These are phyloP conservation scores for Oedothorax gibbosus DNA, from an alignment of 1,140 invertebrate genomes.

Conservation along the genomic window DNA sequence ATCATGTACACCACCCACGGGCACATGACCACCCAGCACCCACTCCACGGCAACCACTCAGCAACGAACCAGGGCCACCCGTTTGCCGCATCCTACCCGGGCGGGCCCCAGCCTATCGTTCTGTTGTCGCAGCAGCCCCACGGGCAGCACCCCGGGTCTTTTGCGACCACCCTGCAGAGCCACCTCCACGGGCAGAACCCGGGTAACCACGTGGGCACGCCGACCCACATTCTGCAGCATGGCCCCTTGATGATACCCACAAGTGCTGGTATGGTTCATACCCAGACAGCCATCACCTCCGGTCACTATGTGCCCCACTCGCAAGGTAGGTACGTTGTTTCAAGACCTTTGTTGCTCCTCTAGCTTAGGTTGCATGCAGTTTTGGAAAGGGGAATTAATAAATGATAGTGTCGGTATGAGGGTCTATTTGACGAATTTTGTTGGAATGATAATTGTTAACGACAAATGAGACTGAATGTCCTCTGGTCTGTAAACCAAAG, in stretches of 20 bases:
- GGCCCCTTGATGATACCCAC: constrained; percentile 50
- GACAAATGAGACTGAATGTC: no score
- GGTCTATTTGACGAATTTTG: no score
- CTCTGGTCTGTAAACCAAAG: no score
- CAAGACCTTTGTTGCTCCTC: neutral
- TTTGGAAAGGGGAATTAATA: no score
- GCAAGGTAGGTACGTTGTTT: constrained; percentile 45
- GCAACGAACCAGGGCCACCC: constrained; percentile 41
- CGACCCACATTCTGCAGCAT: constrained; percentile 46
- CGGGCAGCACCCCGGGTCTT: constrained; percentile 33
- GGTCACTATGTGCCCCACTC: constrained; percentile 54
- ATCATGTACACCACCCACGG: constrained; percentile 50
- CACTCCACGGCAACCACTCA: constrained; percentile 33
- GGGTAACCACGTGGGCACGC: constrained; percentile 51
- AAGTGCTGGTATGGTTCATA: constrained; percentile 55
- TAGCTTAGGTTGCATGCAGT: no score
- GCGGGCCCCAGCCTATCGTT: constrained; percentile 55
- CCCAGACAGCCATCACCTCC: constrained; percentile 30
- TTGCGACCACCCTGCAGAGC: constrained; percentile 50
- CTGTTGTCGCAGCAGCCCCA: constrained; percentile 58
- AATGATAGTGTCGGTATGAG: no score
- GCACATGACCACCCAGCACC: constrained; percentile 50
- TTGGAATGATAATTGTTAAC: no score
- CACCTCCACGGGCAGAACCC: constrained; percentile 60
- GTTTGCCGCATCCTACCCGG: constrained; percentile 28